Conservation (phyloP, 2,113 vertebrate species). For the Myiagra hebetior region DNA sequence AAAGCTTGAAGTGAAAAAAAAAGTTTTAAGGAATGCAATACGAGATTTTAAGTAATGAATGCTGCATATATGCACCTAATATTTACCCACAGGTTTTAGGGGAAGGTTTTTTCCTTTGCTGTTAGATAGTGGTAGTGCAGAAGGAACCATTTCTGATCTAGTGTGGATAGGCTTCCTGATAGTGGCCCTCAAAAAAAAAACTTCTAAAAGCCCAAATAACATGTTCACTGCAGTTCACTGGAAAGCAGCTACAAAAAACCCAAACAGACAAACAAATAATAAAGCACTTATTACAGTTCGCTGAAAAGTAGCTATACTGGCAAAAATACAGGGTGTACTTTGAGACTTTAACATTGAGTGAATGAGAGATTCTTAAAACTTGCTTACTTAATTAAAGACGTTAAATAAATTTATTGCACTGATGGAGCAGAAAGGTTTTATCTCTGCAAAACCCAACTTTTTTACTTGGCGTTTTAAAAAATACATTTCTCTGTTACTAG, state of each 20-base stretch:
- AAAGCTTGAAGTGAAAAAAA: background rate
- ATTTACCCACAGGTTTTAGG: background rate
- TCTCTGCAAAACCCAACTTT: background rate
- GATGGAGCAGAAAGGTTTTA: background rate
- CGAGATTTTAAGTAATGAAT: background rate
- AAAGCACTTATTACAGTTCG: background rate
- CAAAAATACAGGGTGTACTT: background rate
- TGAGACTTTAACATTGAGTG: background rate
- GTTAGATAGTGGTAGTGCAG: fast-evolving
- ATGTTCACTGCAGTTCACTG: background rate
- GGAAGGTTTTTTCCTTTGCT: background rate
- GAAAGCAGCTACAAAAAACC: background rate
- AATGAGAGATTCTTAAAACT: background rate
- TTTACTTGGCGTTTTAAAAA: background rate
- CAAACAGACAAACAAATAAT: background rate
- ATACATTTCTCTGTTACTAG: background rate
- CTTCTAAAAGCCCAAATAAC: background rate
- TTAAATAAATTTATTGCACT: background rate
- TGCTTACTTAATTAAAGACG: background rate
- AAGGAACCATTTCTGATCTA: background rate
- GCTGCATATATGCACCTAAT: background rate
- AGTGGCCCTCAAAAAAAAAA: background rate
- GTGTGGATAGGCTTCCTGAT: background rate
- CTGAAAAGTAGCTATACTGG: background rate
- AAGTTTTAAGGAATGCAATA: background rate